Evolutionary conservation across 2,888 invertebrate species (phyloP).

Genomic region (Urechis unicinctus): DNA sequence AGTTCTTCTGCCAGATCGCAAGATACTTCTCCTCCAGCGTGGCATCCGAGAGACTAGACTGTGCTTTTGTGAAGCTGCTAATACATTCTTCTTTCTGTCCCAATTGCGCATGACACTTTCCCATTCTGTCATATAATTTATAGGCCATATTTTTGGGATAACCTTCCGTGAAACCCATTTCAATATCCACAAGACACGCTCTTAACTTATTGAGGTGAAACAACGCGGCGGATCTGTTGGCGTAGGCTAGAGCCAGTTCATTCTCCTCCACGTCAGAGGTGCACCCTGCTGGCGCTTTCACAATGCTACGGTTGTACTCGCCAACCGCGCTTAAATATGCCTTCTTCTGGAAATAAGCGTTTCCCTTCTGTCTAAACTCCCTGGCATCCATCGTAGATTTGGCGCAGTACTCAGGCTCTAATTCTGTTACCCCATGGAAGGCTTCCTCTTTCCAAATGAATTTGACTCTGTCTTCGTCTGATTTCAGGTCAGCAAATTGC

Average conservation of each 20-base stretch:
- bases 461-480: conserved; percentile 10
- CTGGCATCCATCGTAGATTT: conserved; percentile 13
- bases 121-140: conserved; percentile 63
- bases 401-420: conserved; percentile 15
- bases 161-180: conserved; percentile 50
- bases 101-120: conserved; percentile 61
- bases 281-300: conserved; percentile 13
- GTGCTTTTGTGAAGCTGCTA: conserved; percentile 29
- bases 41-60: conserved; percentile 16
- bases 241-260: conserved; percentile 19
- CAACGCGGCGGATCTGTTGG: conserved; percentile 36
- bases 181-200: conserved; percentile 36
- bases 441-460: conserved; percentile 8
- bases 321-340: conserved; percentile 17
- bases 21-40: conserved; percentile 18
- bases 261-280: background rate
- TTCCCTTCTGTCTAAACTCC: conserved; percentile 18
- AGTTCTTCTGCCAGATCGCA: conserved; percentile 8
- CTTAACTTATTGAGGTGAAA: conserved; percentile 36
- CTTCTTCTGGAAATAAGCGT: conserved; percentile 20
- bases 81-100: conserved; percentile 50
- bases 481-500: conserved; percentile 9
- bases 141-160: conserved; percentile 61
- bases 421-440: conserved; percentile 12
- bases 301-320: conserved; percentile 14